Percentiles rank a stretch among this genome's conserved stretches.
These are phyloP conservation scores for Drosophila melanica DNA, from an alignment of 1,140 invertebrate genomes.

Conservation along the genomic window DNA sequence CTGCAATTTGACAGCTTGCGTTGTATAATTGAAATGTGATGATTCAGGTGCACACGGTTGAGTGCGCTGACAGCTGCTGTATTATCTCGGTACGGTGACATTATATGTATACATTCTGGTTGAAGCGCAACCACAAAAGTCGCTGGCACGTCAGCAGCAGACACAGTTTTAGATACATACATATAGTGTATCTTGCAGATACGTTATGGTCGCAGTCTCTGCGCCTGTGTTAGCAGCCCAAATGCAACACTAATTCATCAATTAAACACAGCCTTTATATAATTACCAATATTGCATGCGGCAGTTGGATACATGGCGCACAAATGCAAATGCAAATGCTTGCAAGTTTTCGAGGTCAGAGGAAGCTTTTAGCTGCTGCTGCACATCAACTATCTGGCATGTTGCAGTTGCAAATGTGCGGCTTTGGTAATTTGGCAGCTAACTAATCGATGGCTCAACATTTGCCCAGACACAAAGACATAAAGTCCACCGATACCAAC, in stretches of 20 bases:
- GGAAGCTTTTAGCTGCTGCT: constrained; percentile 50
- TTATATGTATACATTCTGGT: constrained; percentile 12
- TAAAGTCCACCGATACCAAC: constrained; percentile 20
- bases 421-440: constrained; percentile 70
- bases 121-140: constrained; percentile 56
- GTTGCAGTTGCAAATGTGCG: constrained; percentile 49
- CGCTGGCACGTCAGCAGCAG: constrained; percentile 14
- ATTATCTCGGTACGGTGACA: constrained; percentile 38
- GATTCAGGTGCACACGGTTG: constrained; percentile 59
- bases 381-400: background rate
- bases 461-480: constrained; percentile 75
- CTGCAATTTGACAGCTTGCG: constrained; percentile 47
- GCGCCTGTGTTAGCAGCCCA: background rate
- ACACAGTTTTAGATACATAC: background rate
- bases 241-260: constrained; percentile 76
- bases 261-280: constrained; percentile 67
- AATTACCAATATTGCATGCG: constrained; percentile 52
- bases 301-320: background rate
- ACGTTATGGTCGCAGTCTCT: constrained; percentile 23
- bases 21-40: constrained; percentile 68
- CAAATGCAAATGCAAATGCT: constrained; percentile 67
- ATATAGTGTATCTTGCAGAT: constrained; percentile 25
- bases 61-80: constrained; percentile 49
- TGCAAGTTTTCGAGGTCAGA: constrained; percentile 36
- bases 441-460: constrained; percentile 79